Conservation (phyloP, 2,113 vertebrate genomes). For the Toxostoma redivivum region DNA sequence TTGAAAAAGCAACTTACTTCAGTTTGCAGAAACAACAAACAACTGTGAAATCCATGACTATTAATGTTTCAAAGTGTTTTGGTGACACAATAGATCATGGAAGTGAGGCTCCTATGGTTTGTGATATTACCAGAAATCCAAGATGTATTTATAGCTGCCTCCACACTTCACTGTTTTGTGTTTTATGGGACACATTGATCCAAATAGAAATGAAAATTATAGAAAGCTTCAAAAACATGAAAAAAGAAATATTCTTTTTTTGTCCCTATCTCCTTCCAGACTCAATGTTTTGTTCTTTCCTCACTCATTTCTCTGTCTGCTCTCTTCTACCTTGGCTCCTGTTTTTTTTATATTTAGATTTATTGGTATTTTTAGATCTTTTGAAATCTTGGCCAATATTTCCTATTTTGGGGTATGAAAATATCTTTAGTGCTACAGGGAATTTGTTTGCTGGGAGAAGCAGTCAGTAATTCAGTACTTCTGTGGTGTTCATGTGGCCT, state of each 20-base stretch:
- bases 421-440: not conserved
- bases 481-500: not conserved
- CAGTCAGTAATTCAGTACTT: not conserved
- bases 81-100: constrained; percentile 33
- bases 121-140: constrained; percentile 4
- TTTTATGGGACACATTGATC: not conserved
- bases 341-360: not conserved
- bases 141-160: constrained; percentile 27
- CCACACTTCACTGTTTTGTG: not conserved
- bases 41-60: constrained; percentile 19
- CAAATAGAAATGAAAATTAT: constrained; percentile 19
- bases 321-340: not conserved
- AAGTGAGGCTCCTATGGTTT: not conserved
- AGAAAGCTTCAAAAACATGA: not conserved
- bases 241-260: not conserved
- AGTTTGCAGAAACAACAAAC: constrained; percentile 3
- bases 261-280: not conserved
- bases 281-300: not conserved
- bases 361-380: constrained; percentile 9
- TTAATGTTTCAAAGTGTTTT: constrained; percentile 53
- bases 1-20: not conserved
- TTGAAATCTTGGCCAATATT: not conserved
- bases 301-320: not conserved
- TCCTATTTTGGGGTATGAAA: constrained; percentile 10
- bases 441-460: not conserved